Percentiles rank a stretch among this genome's conserved stretches.
Conservation (phyloP, 1,140 invertebrate species). For the Drosophila bocqueti region DNA sequence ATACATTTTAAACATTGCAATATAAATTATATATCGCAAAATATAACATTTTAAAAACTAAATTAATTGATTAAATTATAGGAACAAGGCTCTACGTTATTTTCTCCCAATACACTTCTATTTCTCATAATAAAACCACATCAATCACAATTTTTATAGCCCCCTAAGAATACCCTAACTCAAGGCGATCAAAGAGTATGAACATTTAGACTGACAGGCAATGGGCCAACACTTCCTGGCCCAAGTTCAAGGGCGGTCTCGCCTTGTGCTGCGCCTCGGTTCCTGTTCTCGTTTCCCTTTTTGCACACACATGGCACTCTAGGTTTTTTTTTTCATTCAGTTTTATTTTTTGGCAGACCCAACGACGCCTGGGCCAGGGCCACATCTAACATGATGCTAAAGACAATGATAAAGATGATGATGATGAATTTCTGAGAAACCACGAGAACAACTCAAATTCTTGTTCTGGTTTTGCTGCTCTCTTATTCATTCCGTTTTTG, state of each 20-base stretch:
- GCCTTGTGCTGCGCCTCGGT: conserved; percentile 1
- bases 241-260: conserved; percentile 68
- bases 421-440: conserved; percentile 66
- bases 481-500: conserved; percentile 19
- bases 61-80: background rate
- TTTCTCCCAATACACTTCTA: background rate
- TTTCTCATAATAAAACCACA: background rate
- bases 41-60: background rate
- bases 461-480: conserved; percentile 54
- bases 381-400: conserved; percentile 40
- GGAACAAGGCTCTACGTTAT: background rate
- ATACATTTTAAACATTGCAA: no score
- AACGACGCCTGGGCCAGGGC: conserved; percentile 45
- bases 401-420: conserved; percentile 40
- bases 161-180: background rate
- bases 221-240: conserved; percentile 69
- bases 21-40: no score
- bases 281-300: conserved; percentile 12
- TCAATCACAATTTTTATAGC: background rate
- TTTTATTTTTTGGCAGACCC: conserved; percentile 63
- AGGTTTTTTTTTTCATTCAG: conserved; percentile 22
- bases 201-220: conserved; percentile 39
- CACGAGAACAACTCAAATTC: conserved; percentile 56
- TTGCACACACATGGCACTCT: conserved; percentile 51
- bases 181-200: background rate